A percentile compares a stretch with the other conserved stretches of the same genome.
Evolutionary conservation across 2,113 vertebrate genomes (phyloP).

Genomic region (Lampris incognitus): DNA sequence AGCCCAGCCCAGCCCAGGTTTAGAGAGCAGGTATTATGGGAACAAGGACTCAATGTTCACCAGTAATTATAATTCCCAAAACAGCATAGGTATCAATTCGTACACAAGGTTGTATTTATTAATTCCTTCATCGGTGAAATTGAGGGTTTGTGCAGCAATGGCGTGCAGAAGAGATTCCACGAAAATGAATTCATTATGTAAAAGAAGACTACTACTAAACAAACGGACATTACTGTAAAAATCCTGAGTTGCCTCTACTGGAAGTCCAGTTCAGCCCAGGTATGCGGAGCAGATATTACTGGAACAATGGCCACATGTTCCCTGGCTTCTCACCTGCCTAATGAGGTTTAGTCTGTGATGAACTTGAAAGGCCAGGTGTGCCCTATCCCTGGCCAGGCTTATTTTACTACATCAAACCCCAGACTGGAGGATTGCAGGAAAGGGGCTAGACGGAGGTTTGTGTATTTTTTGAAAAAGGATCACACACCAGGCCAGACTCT

Average conservation of each 20-base stretch:
- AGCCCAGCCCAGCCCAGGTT: not conserved
- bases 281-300: slow-evolving; percentile 16
- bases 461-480: slow-evolving; percentile 88
- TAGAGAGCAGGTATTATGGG: slow-evolving; percentile 34
- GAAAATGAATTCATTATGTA: slow-evolving; percentile 34
- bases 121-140: slow-evolving; percentile 13
- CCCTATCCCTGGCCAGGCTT: slow-evolving; percentile 76
- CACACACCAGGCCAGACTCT: slow-evolving; percentile 89
- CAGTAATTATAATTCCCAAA: slow-evolving; percentile 31
- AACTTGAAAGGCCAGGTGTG: slow-evolving; percentile 87
- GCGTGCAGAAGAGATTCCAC: slow-evolving; percentile 24
- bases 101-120: slow-evolving; percentile 32
- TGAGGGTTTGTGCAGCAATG: not conserved
- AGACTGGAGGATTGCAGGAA: slow-evolving; percentile 90
- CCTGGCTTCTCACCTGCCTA: slow-evolving; percentile 73
- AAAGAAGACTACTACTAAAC: not conserved
- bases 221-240: slow-evolving; percentile 33
- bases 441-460: slow-evolving; percentile 94
- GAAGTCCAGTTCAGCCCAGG: slow-evolving; percentile 37
- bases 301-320: slow-evolving; percentile 59
- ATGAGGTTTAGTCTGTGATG: slow-evolving; percentile 79
- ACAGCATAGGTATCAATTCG: slow-evolving; percentile 36
- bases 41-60: slow-evolving; percentile 45
- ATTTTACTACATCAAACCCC: slow-evolving; percentile 90
- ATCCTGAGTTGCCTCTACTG: slow-evolving; percentile 31